These are phyloP conservation scores for Gortyna flavago DNA, from an alignment of 2,888 invertebrate genomes.

Conservation along the genomic window DNA sequence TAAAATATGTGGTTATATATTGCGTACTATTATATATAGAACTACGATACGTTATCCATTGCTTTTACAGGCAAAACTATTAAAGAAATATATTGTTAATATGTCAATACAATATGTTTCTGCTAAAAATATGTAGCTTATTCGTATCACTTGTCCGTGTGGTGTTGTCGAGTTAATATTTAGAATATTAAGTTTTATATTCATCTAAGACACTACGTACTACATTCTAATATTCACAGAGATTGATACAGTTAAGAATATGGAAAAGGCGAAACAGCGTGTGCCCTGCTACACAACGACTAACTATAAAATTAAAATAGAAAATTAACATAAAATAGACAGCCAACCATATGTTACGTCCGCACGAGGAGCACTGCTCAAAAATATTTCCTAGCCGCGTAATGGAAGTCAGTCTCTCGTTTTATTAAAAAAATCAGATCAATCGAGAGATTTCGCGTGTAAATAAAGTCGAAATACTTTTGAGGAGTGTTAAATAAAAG, in stretches of 20 bases:
- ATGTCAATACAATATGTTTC: conserved; percentile 76
- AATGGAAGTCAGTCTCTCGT: conserved; percentile 70
- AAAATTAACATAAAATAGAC: conserved; percentile 74
- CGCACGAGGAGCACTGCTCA: conserved; percentile 64
- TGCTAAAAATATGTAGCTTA: conserved; percentile 84
- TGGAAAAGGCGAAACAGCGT: conserved; percentile 86
- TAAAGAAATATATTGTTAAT: conserved; percentile 82
- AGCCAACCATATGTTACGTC: conserved; percentile 76
- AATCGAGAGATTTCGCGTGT: conserved; percentile 71
- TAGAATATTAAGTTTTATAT: conserved; percentile 87
- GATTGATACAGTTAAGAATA: conserved; percentile 84
- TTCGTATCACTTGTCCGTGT: conserved; percentile 88
- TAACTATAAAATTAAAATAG: conserved; percentile 71
- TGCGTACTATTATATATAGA: conserved; percentile 57
- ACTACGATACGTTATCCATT: conserved; percentile 81
- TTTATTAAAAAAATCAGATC: conserved; percentile 71
- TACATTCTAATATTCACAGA: conserved; percentile 89
- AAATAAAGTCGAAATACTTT: conserved; percentile 65
- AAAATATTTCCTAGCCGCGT: conserved; percentile 68
- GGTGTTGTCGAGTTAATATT: conserved; percentile 89
- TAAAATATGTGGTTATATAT: conserved; percentile 74
- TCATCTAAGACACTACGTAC: conserved; percentile 88
- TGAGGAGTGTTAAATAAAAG: conserved; percentile 67
- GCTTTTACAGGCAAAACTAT: conserved; percentile 84
- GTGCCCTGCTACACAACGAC: conserved; percentile 81